Conservation (phyloP, 2,888 invertebrate genomes). For the Steinernema hermaphroditum region DNA sequence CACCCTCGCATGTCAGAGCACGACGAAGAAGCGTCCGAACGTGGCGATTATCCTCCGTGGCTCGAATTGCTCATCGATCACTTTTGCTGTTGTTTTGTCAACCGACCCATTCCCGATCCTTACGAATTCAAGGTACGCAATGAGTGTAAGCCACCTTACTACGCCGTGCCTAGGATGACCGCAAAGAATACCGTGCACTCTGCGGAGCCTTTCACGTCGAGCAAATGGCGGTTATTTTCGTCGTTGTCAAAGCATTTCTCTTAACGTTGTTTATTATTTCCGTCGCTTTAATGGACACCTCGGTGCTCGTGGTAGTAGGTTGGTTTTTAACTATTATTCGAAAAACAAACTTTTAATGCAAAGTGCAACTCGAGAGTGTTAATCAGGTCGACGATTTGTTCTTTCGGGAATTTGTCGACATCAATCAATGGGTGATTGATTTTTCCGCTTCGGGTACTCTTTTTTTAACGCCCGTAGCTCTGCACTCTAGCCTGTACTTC, state of each 20-base stretch:
- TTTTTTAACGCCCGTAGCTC: neutral
- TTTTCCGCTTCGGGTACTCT: neutral
- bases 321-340: neutral
- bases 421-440: conserved; percentile 13
- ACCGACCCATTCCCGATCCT: neutral
- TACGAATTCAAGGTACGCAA: conserved; percentile 9
- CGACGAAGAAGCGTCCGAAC: conserved; percentile 10
- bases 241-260: conserved; percentile 29
- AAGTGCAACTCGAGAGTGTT: neutral
- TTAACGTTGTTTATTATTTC: conserved; percentile 33
- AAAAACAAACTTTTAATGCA: neutral
- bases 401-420: neutral
- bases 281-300: conserved; percentile 31
- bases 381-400: neutral
- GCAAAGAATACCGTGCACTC: conserved; percentile 20
- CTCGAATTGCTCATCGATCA: neutral
- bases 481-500: too few species aligned
- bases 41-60: conserved; percentile 2
- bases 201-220: conserved; percentile 14
- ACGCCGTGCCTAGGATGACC: neutral
- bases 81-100: conserved; percentile 23
- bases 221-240: conserved; percentile 20
- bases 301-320: conserved; percentile 33
- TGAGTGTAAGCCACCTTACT: neutral
- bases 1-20: conserved; percentile 1